Evolutionary conservation across 2,888 invertebrate species (phyloP).

Genomic region (Nomada ferruginata): DNA sequence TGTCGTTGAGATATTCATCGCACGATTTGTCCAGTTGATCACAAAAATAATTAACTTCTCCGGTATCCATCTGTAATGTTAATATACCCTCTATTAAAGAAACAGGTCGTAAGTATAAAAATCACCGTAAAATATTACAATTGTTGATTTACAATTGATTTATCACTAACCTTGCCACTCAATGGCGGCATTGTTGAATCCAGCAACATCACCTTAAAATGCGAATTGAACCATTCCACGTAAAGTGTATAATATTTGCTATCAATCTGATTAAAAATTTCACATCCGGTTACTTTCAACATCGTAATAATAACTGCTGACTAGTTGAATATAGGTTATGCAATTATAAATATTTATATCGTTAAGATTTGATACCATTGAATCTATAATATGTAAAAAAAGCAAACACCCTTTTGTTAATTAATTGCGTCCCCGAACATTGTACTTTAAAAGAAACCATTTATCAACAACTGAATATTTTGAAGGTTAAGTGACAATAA

Average conservation of each 20-base stretch:
- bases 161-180: conserved; percentile 65
- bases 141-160: neutral
- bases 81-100: neutral
- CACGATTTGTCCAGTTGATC: conserved; percentile 55
- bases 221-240: conserved; percentile 60
- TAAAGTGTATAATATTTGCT: conserved; percentile 51
- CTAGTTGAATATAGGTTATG: neutral
- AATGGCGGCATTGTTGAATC: conserved; percentile 50
- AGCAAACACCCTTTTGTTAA: neutral
- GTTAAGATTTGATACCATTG: neutral
- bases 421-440: neutral
- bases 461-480: neutral
- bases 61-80: conserved; percentile 62
- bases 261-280: conserved; percentile 63
- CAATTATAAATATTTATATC: neutral
- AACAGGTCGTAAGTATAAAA: neutral
- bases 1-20: conserved; percentile 67
- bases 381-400: neutral
- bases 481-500: neutral
- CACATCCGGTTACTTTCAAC: conserved; percentile 44
- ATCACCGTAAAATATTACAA: neutral
- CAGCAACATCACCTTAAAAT: conserved; percentile 61
- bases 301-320: conserved; percentile 24
- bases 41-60: conserved; percentile 58
- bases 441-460: neutral